Conservation (phyloP, 64 coral and sea anemone genomes). For the Pocillopora verrucosa region DNA sequence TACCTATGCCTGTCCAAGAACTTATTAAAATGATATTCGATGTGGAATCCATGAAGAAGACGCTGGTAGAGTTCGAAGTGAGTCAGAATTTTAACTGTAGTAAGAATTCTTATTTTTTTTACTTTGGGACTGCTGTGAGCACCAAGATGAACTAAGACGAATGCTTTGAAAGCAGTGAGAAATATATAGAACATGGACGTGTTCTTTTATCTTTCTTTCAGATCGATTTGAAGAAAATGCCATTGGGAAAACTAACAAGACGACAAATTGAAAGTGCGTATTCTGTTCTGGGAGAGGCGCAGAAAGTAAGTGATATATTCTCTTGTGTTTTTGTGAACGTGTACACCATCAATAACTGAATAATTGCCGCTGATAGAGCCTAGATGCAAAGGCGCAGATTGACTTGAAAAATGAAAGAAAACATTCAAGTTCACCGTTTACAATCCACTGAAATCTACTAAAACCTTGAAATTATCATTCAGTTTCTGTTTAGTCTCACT, state of each 20-base stretch:
- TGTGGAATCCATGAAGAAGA: constrained; percentile 98
- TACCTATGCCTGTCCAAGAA: constrained; percentile 66
- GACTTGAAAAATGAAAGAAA: no score
- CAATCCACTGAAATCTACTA: no score
- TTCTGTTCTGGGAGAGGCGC: constrained; percentile 81
- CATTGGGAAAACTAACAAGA: constrained; percentile 86
- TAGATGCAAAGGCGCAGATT: no score
- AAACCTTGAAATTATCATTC: no score
- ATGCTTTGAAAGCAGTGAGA: no score
- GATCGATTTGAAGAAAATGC: constrained; percentile 99
- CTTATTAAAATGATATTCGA: constrained; percentile 99
- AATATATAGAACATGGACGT: no score
- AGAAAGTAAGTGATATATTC: constrained; percentile 53
- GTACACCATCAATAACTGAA: no score
- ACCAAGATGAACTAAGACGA: not conserved
- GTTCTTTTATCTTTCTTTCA: not conserved
- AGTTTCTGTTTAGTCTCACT: no score
- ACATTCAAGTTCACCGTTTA: no score
- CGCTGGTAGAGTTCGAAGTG: constrained; percentile 96
- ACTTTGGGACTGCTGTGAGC: not conserved
- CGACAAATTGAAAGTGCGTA: constrained; percentile 95
- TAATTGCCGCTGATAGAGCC: no score
- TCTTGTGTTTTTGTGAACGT: no score
- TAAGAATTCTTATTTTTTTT: no score
- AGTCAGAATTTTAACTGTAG: not conserved